Percentiles rank a stretch among this genome's conserved stretches.
Conservation (phyloP, 2,888 invertebrate genomes). For the Hypercompe scribonia region DNA sequence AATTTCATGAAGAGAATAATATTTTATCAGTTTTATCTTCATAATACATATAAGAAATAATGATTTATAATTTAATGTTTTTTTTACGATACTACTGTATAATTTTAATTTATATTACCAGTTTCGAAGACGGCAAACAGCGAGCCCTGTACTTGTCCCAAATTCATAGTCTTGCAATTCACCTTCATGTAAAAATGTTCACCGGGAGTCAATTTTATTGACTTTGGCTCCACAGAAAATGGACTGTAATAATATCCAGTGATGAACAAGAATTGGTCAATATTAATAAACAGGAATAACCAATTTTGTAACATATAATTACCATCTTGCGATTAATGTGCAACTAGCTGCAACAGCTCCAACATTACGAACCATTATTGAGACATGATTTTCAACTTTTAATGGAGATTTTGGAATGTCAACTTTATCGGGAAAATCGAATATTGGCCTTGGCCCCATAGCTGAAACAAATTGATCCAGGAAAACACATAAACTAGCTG, state of each 20-base stretch:
- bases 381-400: slow-evolving; percentile 67
- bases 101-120: slow-evolving; percentile 55
- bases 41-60: neutral
- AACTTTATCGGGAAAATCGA: slow-evolving; percentile 75
- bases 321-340: slow-evolving; percentile 72
- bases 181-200: slow-evolving; percentile 82
- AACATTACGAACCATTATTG: slow-evolving; percentile 66
- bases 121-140: slow-evolving; percentile 73
- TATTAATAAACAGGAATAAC: neutral
- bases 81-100: neutral
- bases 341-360: slow-evolving; percentile 71
- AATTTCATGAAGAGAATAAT: neutral
- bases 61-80: neutral
- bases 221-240: slow-evolving; percentile 84
- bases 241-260: slow-evolving; percentile 66
- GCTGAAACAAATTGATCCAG: slow-evolving; percentile 56
- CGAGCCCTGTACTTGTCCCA: slow-evolving; percentile 73
- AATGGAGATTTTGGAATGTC: slow-evolving; percentile 70
- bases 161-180: slow-evolving; percentile 80
- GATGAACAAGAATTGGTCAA: neutral
- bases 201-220: slow-evolving; percentile 79
- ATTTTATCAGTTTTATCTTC: neutral
- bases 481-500: slow-evolving; percentile 10
- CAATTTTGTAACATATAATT: slow-evolving; percentile 15
- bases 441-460: slow-evolving; percentile 77